Percentiles rank a stretch among this genome's conserved stretches.
Conservation (phyloP, 2,888 invertebrate species). For the Macrosoma leucophasiata region DNA sequence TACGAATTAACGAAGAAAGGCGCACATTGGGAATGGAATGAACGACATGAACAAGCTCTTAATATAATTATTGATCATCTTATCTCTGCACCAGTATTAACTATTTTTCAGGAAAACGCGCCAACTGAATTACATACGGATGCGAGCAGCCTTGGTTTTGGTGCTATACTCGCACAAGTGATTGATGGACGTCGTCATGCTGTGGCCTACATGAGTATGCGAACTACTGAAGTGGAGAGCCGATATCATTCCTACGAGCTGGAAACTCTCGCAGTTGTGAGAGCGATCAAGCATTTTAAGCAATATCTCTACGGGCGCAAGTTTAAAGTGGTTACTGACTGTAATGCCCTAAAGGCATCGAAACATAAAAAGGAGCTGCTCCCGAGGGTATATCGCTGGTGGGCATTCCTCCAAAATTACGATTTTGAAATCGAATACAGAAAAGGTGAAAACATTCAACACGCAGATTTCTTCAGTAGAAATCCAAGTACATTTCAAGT, state of each 20-base stretch:
- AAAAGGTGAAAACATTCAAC: conserved; percentile 11
- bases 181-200: conserved; percentile 6
- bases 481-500: conserved; percentile 12
- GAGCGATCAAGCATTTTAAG: conserved; percentile 28
- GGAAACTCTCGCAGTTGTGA: conserved; percentile 23
- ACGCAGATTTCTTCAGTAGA: conserved; percentile 20
- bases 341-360: conserved; percentile 29
- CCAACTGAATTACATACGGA: conserved; percentile 19
- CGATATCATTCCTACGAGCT: conserved; percentile 25
- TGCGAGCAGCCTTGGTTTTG: conserved; percentile 23
- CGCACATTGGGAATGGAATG: not conserved
- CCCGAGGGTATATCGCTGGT: conserved; percentile 30
- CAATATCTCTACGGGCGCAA: conserved; percentile 25
- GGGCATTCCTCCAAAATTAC: conserved; percentile 28
- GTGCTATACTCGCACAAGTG: conserved; percentile 16
- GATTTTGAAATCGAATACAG: conserved; percentile 19
- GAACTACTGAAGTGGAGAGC: conserved; percentile 16
- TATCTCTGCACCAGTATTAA: conserved; percentile 5
- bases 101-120: conserved; percentile 4
- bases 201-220: conserved; percentile 15
- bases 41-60: not conserved
- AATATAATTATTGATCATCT: conserved; percentile 1
- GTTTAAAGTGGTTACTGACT: conserved; percentile 23
- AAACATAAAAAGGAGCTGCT: conserved; percentile 28
- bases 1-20: not conserved